These are phyloP conservation scores for Gambusia yucatana DNA, from an alignment of 2,797 vertebrate genomes.

Conservation along the genomic window DNA sequence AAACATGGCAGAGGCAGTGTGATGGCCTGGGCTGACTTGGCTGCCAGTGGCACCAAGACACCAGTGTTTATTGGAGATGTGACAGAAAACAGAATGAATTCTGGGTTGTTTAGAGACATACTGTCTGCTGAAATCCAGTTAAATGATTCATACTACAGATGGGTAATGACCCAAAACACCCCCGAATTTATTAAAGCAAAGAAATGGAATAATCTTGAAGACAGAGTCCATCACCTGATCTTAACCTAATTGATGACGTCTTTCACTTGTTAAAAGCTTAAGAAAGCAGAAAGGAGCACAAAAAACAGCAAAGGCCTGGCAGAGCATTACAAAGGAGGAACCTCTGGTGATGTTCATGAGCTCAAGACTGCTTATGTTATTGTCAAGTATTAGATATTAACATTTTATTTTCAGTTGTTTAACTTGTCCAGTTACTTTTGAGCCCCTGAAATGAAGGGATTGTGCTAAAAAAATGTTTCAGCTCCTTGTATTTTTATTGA, in stretches of 20 bases:
- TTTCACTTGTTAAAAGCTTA: conserved; percentile 2
- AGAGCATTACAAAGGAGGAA: neutral
- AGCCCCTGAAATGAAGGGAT: neutral
- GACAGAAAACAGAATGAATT: neutral
- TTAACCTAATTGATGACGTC: neutral
- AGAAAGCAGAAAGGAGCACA: neutral
- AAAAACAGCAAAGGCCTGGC: neutral
- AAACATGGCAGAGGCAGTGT: neutral
- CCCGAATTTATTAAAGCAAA: neutral
- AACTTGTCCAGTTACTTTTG: neutral
- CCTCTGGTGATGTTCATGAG: neutral
- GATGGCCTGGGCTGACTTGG: neutral
- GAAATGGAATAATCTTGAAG: neutral
- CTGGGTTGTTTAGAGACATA: neutral
- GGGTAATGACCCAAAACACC: neutral
- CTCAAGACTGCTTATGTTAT: neutral
- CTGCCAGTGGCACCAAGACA: neutral
- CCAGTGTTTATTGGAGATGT: neutral
- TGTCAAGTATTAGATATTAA: neutral
- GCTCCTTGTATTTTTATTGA: neutral
- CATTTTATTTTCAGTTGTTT: neutral
- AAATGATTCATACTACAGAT: neutral
- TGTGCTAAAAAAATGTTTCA: neutral
- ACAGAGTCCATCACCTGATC: neutral
- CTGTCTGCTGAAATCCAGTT: neutral